Evolutionary conservation across 2,113 vertebrate species (phyloP).

Genomic region (Uropsilus gracilis): DNA sequence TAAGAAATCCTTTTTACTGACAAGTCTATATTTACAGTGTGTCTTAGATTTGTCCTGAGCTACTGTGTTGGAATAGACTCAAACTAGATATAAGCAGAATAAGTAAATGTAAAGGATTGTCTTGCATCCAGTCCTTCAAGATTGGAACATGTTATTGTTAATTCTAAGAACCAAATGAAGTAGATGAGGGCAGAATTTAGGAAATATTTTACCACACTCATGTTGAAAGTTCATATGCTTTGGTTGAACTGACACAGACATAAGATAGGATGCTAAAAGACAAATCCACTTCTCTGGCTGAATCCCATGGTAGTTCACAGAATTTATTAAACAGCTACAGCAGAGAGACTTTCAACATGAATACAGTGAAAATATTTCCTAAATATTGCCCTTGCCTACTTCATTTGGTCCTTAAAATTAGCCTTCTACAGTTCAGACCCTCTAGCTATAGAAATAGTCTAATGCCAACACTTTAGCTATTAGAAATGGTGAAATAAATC

Average conservation of each 20-base stretch:
- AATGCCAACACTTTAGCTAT: constrained; percentile 60
- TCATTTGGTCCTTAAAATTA: constrained; percentile 45
- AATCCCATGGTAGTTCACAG: background rate
- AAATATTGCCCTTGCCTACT: constrained; percentile 33
- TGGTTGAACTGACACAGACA: background rate
- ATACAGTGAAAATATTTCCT: background rate
- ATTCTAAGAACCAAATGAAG: constrained; percentile 46
- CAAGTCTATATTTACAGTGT: background rate
- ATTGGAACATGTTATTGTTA: background rate
- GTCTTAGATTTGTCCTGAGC: background rate
- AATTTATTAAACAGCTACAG: constrained; percentile 46
- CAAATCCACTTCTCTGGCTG: background rate
- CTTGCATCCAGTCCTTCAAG: background rate
- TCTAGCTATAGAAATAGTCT: constrained; percentile 55
- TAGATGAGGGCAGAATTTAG: constrained; percentile 25
- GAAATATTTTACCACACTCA: background rate
- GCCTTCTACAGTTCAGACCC: background rate
- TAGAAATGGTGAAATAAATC: constrained; percentile 68
- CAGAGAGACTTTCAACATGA: background rate
- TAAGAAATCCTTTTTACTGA: constrained; percentile 42
- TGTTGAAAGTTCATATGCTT: background rate
- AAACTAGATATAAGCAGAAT: background rate
- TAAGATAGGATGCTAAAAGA: constrained; percentile 40
- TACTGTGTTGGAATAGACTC: background rate
- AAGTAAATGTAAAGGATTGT: background rate